Conservation (phyloP, 2,888 invertebrate species). For the Drosophila kanekoi region DNA sequence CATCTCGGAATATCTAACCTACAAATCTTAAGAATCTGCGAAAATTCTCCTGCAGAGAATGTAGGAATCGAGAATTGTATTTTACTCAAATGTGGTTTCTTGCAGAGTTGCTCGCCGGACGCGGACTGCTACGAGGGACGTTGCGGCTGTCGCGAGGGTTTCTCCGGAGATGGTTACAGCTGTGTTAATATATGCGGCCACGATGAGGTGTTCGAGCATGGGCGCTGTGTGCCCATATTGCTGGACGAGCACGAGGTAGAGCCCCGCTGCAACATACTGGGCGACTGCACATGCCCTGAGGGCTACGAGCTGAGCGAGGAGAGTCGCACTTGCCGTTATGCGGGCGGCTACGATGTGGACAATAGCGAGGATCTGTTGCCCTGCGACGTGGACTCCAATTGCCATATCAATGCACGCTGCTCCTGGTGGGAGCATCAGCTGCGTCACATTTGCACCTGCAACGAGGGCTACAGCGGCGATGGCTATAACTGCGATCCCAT, state of each 20-base stretch:
- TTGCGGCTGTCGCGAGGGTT: conserved; percentile 89
- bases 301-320: conserved; percentile 86
- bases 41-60: no score
- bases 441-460: conserved; percentile 90
- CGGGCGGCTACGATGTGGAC: conserved; percentile 58
- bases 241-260: conserved; percentile 78
- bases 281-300: conserved; percentile 85
- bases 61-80: no score
- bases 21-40: no score
- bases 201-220: conserved; percentile 82
- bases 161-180: conserved; percentile 89
- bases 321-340: conserved; percentile 66
- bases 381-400: conserved; percentile 91
- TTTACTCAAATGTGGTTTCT: no score
- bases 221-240: conserved; percentile 76
- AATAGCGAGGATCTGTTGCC: conserved; percentile 84
- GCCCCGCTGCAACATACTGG: conserved; percentile 83
- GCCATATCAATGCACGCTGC: conserved; percentile 93
- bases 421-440: conserved; percentile 87
- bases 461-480: conserved; percentile 93
- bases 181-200: conserved; percentile 79
- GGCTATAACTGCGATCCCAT: conserved; percentile 90
- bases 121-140: conserved; percentile 93
- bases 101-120: conserved; percentile 86
- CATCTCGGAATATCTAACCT: no score